Evolutionary conservation across 1,140 invertebrate species (phyloP), one percentile per base, ranked within the genome.

Genomic region (Spodoptera frugiperda): DNA sequence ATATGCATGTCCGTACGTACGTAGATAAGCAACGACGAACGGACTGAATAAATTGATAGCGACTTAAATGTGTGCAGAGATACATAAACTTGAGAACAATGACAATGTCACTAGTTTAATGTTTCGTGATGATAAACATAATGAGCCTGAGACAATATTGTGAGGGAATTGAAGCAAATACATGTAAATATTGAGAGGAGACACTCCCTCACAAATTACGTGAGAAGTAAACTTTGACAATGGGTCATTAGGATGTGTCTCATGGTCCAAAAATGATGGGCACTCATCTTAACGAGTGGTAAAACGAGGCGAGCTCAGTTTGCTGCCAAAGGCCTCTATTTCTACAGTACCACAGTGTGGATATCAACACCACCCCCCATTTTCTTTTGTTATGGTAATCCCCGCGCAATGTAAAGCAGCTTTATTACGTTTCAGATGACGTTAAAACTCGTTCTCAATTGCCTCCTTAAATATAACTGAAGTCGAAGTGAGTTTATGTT

Each of bases 241-340:
- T 33, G 61, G 61, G 39, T 48, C 61, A 48, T 65, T 65, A 65
- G 25, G 10, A 53, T 19, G 48, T 12, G 65, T 8, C 55, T 72
- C 68, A 57, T 55, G 68, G 51, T 72, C 51, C 48, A 68, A 49
- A 63, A 72, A 51, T 72, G 63, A 78, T 55, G 54, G 68, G 19
- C 68, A 78, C 76, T 78, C 65, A 72, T 48, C 48, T 39, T 71
- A 65, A 78, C 25, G 49, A n/a, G n/a, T n/a, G n/a, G n/a, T n/a
- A n/a, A n/a, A n/a, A n/a, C n/a, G n/a, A n/a, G 55, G 17, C 76
- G 51, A 10, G 68, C 2, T 59, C 57, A 33, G 15, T 39, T 65
- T 14, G 39, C 61, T 30, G 10, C n/a, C 57, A 44, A 48, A 12
- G 19, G 39, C 17, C 10, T 11, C 17, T 12, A n/a, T n/a, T n/a